Conservation (phyloP, 2,888 invertebrate genomes). For the Ischnura elegans region DNA sequence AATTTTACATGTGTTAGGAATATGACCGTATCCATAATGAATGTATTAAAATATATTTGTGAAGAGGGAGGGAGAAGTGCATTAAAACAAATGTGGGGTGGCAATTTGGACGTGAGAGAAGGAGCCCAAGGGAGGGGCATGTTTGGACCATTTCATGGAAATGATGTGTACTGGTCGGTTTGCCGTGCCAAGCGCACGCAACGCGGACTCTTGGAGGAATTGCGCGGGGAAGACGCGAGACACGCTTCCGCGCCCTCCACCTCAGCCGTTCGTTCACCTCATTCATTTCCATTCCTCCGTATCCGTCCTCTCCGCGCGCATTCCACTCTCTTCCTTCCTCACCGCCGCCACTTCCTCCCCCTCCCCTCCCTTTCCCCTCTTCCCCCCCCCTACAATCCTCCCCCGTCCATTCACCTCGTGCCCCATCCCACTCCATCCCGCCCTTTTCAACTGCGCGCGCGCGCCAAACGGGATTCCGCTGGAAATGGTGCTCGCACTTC, state of each 20-base stretch:
- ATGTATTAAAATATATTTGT: no score
- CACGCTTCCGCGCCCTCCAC: no score
- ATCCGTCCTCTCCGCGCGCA: constrained; percentile 15
- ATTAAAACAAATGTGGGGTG: no score
- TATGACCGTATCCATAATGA: no score
- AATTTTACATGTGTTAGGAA: no score
- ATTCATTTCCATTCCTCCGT: constrained; percentile 4
- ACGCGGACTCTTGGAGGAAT: neutral
- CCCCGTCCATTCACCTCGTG: constrained; percentile 11
- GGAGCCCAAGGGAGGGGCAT: no score
- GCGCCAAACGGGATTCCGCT: constrained; percentile 18
- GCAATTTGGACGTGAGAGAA: no score
- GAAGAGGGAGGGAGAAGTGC: no score
- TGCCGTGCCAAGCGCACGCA: neutral
- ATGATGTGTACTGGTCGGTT: neutral
- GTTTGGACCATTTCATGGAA: no score
- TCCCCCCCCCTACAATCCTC: neutral
- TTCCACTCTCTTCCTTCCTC: neutral
- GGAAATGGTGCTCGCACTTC: neutral
- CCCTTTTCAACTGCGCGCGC: neutral
- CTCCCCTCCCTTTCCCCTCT: neutral
- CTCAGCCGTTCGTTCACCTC: neutral
- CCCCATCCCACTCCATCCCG: neutral
- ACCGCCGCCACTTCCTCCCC: neutral
- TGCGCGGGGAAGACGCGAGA: no score